Conservation (phyloP, 2,888 invertebrate species). For the Pristionchus exspectatus region DNA sequence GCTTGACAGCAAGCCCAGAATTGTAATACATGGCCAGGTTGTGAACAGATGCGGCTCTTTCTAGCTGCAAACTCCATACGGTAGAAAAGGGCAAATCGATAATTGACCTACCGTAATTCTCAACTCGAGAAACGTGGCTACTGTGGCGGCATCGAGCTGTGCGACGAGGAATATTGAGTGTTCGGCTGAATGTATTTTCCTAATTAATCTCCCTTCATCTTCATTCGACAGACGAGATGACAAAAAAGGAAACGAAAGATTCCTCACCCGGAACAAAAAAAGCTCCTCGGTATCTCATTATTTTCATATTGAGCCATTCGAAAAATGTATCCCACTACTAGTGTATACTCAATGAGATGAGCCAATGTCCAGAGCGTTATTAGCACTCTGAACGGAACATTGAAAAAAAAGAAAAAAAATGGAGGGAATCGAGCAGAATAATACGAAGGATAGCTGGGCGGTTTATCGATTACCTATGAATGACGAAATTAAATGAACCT, state of each 20-base stretch:
- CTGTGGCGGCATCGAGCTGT: background rate
- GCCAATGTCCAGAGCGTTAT: background rate
- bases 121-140: background rate
- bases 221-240: too few species aligned
- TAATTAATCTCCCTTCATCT: background rate
- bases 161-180: background rate
- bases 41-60: background rate
- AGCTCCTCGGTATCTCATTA: background rate
- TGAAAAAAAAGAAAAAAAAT: background rate
- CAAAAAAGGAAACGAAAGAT: background rate
- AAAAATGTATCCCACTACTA: background rate
- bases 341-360: background rate
- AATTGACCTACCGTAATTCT: background rate
- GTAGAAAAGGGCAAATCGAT: background rate
- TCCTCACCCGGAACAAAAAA: background rate
- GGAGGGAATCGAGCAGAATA: background rate
- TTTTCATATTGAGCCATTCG: background rate
- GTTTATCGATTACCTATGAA: background rate
- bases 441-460: background rate
- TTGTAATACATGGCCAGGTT: background rate
- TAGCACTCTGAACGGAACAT: background rate
- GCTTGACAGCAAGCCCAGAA: background rate
- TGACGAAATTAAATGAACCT: background rate
- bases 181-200: background rate
- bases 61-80: background rate